Conservation (phyloP, 2,888 invertebrate genomes). For the Polietes domitor region DNA sequence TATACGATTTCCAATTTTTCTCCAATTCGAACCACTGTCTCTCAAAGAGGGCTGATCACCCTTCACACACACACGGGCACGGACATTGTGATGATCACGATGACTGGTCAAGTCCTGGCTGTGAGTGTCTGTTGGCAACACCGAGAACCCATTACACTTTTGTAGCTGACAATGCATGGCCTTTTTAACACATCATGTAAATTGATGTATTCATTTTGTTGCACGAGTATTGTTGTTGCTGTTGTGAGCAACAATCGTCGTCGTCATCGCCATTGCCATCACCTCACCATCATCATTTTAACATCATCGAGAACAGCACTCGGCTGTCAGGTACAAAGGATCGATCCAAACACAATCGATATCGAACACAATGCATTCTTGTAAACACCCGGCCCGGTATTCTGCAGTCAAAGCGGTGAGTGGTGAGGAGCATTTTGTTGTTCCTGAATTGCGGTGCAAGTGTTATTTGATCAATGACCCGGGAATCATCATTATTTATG, state of each 20-base stretch:
- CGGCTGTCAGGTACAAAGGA: constrained; percentile 23
- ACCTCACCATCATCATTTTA: constrained; percentile 11
- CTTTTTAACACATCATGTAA: constrained; percentile 67
- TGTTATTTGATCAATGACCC: constrained; percentile 66
- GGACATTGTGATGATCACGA: constrained; percentile 48
- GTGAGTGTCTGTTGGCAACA: not conserved
- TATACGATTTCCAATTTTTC: no score
- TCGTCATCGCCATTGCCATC: constrained; percentile 34
- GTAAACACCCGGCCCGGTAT: constrained; percentile 29
- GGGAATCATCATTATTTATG: constrained; percentile 50
- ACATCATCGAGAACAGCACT: constrained; percentile 26
- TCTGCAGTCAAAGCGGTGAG: constrained; percentile 40
- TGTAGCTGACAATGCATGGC: constrained; percentile 64
- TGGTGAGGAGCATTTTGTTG: constrained; percentile 19
- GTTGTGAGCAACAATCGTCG: constrained; percentile 48
- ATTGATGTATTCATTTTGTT: constrained; percentile 67
- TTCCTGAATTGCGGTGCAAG: constrained; percentile 57
- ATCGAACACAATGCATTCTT: constrained; percentile 61
- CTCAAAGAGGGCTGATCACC: not conserved
- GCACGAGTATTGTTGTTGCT: no score
- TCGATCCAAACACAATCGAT: constrained; percentile 12
- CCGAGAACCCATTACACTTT: constrained; percentile 46
- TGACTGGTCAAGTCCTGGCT: constrained; percentile 50
- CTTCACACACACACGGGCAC: not conserved
- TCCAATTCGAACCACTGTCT: constrained; percentile 5